These are phyloP conservation scores for Morelia viridis DNA, from an alignment of 2,797 vertebrate genomes.

Conservation along the genomic window DNA sequence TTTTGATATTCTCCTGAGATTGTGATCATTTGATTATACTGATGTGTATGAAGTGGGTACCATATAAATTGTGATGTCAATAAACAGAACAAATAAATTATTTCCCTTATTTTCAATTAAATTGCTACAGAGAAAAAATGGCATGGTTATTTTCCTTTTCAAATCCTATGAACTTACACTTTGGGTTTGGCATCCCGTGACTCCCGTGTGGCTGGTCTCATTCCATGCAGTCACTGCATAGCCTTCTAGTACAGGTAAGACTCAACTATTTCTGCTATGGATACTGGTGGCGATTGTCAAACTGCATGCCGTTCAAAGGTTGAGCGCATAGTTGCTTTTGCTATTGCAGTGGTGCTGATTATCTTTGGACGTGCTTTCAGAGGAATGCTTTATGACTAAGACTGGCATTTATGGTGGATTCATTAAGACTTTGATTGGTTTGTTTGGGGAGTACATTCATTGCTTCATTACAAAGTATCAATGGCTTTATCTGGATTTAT, in stretches of 20 bases:
- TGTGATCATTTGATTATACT: background rate
- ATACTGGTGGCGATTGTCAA: background rate
- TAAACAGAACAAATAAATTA: background rate
- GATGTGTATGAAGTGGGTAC: background rate
- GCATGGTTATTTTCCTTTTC: background rate
- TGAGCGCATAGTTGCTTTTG: background rate
- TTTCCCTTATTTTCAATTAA: background rate
- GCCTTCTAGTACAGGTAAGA: background rate
- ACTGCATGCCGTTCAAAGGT: background rate
- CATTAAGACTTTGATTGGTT: conserved; percentile 20
- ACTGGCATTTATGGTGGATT: conserved; percentile 20
- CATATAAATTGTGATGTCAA: background rate
- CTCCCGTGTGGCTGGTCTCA: background rate
- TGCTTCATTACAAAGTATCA: background rate
- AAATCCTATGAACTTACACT: background rate
- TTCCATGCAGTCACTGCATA: background rate
- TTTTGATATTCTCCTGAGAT: background rate
- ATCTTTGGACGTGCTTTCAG: conserved; percentile 2
- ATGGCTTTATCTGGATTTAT: conserved; percentile 6
- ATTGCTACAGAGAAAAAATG: background rate
- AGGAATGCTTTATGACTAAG: conserved; percentile 29
- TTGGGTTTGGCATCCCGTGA: background rate
- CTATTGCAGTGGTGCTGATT: background rate
- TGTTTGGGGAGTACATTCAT: background rate
- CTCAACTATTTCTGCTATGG: background rate